Evolutionary conservation across 2,888 invertebrate species (phyloP), one percentile per base, ranked within the genome.

Genomic region (Plusia festucae): DNA sequence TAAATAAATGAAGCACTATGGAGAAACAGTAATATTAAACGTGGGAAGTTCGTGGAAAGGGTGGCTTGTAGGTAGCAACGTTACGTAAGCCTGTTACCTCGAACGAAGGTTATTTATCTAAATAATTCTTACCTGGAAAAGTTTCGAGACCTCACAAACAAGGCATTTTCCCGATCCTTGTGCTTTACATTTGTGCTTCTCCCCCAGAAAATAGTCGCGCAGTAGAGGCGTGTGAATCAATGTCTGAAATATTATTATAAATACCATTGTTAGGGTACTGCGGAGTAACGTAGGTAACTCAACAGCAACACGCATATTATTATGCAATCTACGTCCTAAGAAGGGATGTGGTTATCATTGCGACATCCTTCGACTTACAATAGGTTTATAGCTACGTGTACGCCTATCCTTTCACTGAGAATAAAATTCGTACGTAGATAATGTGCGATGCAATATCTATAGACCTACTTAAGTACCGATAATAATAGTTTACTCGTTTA

Each of bases 171-270:
- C 96, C 2, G 97, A 96, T 66, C 96, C 96, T 64, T 96, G 96
- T 8, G 95, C 93, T 84, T 96, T 96, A 93, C 99, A 99, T 85
- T 97, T 97, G 89, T 99, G 99, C 79, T 97, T 97, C 91, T 99
- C 99, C 49, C 98, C 97, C 79, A 99, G 96, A 90, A 99, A 99
- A 93, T 98, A 99, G 90, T 99, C 99, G 73, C 99, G 96, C 61
- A 99, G 94, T 46, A 99, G 94, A 1, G 99, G 99, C 4, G 99
- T 99, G 90, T 99, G 99, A 79, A 99, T 98, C 79, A 99, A 91
- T 0, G 99, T 98, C 95, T 97, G 95, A 40, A 91, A 91, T 65
- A 40, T 32, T 1, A 51, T 51, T 5, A 24, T 30, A n/a, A n/a
- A n/a, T n/a, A n/a, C n/a, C n/a, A 18, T 40, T 54, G 22, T 24